These are phyloP conservation scores for Molossus alvarezi DNA, from an alignment of 2,797 vertebrate species.

Conservation along the genomic window DNA sequence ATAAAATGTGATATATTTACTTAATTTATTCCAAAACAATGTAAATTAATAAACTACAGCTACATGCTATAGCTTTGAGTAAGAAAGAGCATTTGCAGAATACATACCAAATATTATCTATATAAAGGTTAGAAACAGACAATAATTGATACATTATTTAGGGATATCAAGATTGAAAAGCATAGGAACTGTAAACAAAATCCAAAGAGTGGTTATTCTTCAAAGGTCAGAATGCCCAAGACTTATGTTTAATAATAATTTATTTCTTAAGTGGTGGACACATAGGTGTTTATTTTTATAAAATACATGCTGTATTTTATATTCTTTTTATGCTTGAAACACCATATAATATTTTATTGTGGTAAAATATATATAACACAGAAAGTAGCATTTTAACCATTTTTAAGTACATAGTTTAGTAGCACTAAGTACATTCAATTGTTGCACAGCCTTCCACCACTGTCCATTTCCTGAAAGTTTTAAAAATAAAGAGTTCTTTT, in stretches of 20 bases:
- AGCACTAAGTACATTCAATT: neutral
- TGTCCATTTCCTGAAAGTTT: neutral
- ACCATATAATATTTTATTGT: neutral
- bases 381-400: neutral
- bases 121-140: conserved; percentile 17
- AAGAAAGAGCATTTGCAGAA: neutral
- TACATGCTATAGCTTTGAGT: neutral
- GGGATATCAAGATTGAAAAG: neutral
- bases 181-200: neutral
- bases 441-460: neutral
- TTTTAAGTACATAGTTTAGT: neutral
- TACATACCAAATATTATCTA: conserved; percentile 1
- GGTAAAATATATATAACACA: neutral
- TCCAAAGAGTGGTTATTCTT: neutral
- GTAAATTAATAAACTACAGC: neutral
- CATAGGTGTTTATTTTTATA: neutral
- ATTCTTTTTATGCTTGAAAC: conserved; percentile 13
- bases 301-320: neutral
- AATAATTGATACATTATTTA: conserved; percentile 40
- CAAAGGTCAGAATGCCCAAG: neutral
- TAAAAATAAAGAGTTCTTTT: neutral
- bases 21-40: neutral
- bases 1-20: neutral
- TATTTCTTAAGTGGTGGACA: neutral
- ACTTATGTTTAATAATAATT: neutral